Evolutionary conservation across 2,797 vertebrate genomes (phyloP).

Genomic region (Salarias fasciatus): DNA sequence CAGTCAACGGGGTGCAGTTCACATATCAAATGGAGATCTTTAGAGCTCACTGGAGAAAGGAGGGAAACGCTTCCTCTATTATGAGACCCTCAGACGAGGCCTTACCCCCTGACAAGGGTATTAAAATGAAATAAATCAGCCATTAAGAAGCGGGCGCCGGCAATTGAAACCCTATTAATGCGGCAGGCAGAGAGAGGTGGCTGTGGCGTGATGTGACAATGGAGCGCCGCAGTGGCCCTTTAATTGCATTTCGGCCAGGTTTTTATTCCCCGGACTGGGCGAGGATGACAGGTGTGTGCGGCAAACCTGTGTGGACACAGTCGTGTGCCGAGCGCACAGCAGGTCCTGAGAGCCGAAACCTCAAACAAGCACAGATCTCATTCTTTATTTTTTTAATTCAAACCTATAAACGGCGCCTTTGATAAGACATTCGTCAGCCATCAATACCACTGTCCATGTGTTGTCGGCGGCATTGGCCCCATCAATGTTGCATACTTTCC

Average conservation of each 20-base stretch:
- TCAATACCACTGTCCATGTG: conserved; percentile 63
- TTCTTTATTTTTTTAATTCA: conserved; percentile 1
- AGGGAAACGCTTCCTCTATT: conserved; percentile 75
- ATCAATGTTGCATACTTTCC: conserved; percentile 80
- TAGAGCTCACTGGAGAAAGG: conserved; percentile 71
- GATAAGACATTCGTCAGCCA: conserved; percentile 51
- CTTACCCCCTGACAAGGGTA: conserved; percentile 84
- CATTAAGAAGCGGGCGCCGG: conserved; percentile 81
- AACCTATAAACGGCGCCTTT: conserved; percentile 18
- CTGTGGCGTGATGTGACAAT: conserved; percentile 77
- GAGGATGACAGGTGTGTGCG: conserved; percentile 66
- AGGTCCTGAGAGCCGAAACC: conserved; percentile 4
- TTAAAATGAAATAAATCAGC: conserved; percentile 89
- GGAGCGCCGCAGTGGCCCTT: conserved; percentile 67
- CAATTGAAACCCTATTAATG: conserved; percentile 87
- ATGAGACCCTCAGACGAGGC: conserved; percentile 73
- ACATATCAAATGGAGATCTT: conserved; percentile 79
- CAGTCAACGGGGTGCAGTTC: conserved; percentile 34
- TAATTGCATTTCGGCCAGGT: conserved; percentile 77
- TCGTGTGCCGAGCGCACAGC: background rate
- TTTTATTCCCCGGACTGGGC: conserved; percentile 67
- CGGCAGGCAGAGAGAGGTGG: conserved; percentile 68
- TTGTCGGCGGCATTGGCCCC: conserved; percentile 55
- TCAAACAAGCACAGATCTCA: conserved; percentile 1
- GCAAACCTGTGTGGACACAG: conserved; percentile 20